phyloP scores from a whole-genome alignment of 2,888 invertebrate genomes.

The Brenthis daphne region DNA sequence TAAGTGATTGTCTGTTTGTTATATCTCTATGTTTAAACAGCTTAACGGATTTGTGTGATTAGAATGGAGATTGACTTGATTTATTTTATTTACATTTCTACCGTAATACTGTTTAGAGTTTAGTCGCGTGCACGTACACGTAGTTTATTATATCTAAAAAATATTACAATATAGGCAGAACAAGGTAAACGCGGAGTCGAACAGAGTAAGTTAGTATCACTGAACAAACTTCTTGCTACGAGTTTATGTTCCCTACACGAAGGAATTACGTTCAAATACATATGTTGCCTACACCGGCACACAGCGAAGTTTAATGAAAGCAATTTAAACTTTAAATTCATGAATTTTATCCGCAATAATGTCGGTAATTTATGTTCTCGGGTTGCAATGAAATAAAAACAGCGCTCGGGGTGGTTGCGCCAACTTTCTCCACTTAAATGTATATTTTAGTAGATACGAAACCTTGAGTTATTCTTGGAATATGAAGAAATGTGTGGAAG shows the following conservation, averaged over 20 bases:
- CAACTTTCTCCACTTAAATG: conserved; percentile 25
- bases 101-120: too few relatives aligned
- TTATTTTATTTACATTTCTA: too few relatives aligned
- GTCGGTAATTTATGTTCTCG: conserved; percentile 30
- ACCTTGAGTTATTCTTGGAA: conserved; percentile 7
- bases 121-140: not conserved
- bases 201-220: conserved; percentile 26
- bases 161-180: conserved; percentile 10
- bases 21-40: too few relatives aligned
- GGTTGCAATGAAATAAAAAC: conserved; percentile 27
- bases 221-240: conserved; percentile 23
- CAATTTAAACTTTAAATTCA: conserved; percentile 36
- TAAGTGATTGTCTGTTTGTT: too few relatives aligned
- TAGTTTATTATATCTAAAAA: too few relatives aligned
- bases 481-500: not conserved
- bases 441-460: conserved; percentile 22
- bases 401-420: conserved; percentile 10
- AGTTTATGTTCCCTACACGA: conserved; percentile 26
- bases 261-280: conserved; percentile 29
- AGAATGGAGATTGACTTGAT: too few relatives aligned
- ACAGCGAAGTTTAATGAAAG: conserved; percentile 35
- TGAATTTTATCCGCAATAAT: conserved; percentile 35
- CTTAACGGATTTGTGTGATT: too few relatives aligned
- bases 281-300: conserved; percentile 28
- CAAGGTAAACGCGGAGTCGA: conserved; percentile 26